Conservation (phyloP, 2,113 vertebrate species). For the Carettochelys insculpta region DNA sequence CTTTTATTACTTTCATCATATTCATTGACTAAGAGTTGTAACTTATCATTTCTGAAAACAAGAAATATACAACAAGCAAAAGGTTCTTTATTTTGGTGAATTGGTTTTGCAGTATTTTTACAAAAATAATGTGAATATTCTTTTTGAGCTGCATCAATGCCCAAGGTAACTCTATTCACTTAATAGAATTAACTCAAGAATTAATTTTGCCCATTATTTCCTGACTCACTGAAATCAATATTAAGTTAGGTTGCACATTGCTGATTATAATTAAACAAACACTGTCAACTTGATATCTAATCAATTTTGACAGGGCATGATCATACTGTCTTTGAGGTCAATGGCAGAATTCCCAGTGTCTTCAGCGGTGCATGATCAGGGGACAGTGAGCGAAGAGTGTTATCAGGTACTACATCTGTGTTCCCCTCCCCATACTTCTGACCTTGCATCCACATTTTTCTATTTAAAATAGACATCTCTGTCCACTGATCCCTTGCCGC, state of each 20-base stretch:
- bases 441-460: background rate
- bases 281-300: background rate
- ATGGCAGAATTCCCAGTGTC: background rate
- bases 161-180: too few relatives aligned
- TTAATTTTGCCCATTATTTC: background rate
- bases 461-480: background rate
- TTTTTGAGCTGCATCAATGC: background rate
- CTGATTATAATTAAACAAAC: background rate
- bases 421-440: background rate
- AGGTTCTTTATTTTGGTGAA: background rate
- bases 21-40: background rate
- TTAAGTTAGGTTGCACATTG: background rate
- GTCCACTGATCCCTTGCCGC: background rate
- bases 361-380: background rate
- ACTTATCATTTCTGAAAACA: background rate
- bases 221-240: background rate
- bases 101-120: background rate
- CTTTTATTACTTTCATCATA: background rate
- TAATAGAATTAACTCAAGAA: background rate
- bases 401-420: background rate
- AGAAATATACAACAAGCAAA: background rate
- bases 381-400: background rate
- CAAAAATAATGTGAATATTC: background rate
- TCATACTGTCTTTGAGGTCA: background rate
- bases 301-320: fast-evolving